Evolutionary conservation across 2,113 vertebrate species (phyloP), one percentile per base, ranked within the genome.

Genomic region (Excalfactoria chinensis): DNA sequence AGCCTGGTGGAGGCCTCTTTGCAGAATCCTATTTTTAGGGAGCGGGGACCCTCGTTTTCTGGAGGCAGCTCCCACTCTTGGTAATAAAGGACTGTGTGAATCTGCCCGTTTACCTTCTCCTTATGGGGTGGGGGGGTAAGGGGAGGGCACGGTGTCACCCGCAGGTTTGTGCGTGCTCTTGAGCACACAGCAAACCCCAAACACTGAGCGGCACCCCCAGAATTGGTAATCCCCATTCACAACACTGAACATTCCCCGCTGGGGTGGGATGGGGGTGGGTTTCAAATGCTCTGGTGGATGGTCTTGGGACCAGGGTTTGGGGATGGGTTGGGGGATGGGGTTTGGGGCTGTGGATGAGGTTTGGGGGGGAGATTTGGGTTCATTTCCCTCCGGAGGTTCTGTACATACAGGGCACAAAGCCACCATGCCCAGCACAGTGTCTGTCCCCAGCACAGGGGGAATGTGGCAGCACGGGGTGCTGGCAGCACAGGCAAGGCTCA

Each of bases 61-160:
- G 96, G 96, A 95, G 86, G 93, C 88, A 96, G 96, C 93, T 93
- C 78, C 94, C 60, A 64, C 86, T 97, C 97, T 96, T 93, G 58
- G 97, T 96, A 98, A 98, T 98, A 98, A 98, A 98, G 97, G 96
- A 97, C 95, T 95, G 93, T 96, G 95, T 94, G 96, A 70, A 97
- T 95, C 92, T 83, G 95, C 94, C 95, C 34, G 71, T 0, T 5
- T 49, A 76, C 44, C 48, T 88, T 1, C 5, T 81, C 82, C 97
- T 51, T 84, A 89, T 18, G 30, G 30, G 55, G 55, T 56, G 55
- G 55, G 55, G 55, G 55, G 55, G 10, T 6, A 16, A 25, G 17
- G 28, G 53, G 55, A 30, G 55, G 30, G 19, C 53, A 32, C 53
- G 25, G 49, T 5, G 23, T 25, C 23, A 25, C 49, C 13, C 26